Conservation (phyloP, 2,797 vertebrate species). For the Mionectes olivaceus region DNA sequence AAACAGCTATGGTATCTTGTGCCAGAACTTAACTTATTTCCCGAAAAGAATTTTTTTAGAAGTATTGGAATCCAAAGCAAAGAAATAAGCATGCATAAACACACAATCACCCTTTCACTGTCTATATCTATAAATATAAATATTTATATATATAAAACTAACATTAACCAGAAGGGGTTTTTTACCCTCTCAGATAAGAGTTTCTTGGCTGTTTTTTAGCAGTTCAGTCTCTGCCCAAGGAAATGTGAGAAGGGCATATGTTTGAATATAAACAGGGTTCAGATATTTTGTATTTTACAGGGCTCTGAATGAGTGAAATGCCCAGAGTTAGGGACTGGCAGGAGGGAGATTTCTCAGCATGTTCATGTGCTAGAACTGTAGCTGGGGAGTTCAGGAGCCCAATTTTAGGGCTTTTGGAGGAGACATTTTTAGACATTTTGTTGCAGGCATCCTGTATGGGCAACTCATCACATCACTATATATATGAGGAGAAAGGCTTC, state of each 20-base stretch:
- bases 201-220: constrained; percentile 62
- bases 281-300: background rate
- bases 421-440: background rate
- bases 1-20: constrained; percentile 20
- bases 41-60: constrained; percentile 41
- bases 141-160: constrained; percentile 53
- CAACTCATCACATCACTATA: background rate
- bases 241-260: background rate
- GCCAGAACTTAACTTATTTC: constrained; percentile 62
- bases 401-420: background rate
- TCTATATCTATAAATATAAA: constrained; percentile 58
- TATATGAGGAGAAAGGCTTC: constrained; percentile 43
- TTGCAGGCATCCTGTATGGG: background rate
- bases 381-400: background rate
- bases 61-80: constrained; percentile 53
- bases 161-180: constrained; percentile 13
- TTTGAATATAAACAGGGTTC: background rate
- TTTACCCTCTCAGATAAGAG: constrained; percentile 48
- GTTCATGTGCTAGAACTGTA: background rate
- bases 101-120: constrained; percentile 61
- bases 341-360: background rate
- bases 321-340: background rate
- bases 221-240: constrained; percentile 35
- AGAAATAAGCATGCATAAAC: constrained; percentile 49
- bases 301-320: background rate